phyloP scores from a whole-genome alignment of 2,888 invertebrate species.

The Ethmia dodecea region DNA sequence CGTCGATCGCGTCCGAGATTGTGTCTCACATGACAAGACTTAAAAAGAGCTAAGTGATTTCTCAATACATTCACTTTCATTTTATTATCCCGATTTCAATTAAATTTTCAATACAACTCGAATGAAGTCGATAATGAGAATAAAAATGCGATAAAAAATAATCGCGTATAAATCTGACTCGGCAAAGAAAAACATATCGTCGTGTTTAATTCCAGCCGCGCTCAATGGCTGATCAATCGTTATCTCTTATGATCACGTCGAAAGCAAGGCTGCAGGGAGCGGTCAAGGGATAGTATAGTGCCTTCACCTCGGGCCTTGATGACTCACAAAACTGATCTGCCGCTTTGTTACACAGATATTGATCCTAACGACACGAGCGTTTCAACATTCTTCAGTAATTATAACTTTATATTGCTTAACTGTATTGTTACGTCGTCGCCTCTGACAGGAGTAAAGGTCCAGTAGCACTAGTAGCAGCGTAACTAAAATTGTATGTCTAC shows the following conservation, averaged over 20 bases:
- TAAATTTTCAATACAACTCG: too few relatives aligned
- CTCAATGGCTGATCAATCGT: slow-evolving; percentile 20
- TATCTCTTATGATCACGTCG: slow-evolving; percentile 60
- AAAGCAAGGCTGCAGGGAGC: slow-evolving; percentile 68
- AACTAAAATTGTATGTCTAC: too few relatives aligned
- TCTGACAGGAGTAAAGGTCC: too few relatives aligned
- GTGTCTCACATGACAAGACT: slow-evolving; percentile 33
- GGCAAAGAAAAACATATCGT: too few relatives aligned
- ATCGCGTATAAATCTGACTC: too few relatives aligned
- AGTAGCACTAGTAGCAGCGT: too few relatives aligned
- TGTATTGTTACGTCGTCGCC: too few relatives aligned
- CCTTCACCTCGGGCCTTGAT: slow-evolving; percentile 61
- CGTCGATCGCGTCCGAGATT: slow-evolving; percentile 24
- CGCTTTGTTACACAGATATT: slow-evolving; percentile 48
- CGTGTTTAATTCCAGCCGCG: slow-evolving; percentile 15
- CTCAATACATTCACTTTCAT: too few relatives aligned
- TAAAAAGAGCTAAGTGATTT: too few relatives aligned
- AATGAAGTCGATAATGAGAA: too few relatives aligned
- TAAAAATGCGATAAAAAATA: too few relatives aligned
- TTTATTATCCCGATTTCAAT: too few relatives aligned
- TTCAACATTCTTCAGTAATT: slow-evolving; percentile 21
- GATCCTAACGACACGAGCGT: slow-evolving; percentile 49
- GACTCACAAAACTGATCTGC: slow-evolving; percentile 50
- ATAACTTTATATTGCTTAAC: slow-evolving; percentile 21
- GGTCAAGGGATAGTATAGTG: slow-evolving; percentile 61